Evolutionary conservation across 1,140 invertebrate species (phyloP), one percentile per base, ranked within the genome.

Genomic region (Lepidurus packardi): DNA sequence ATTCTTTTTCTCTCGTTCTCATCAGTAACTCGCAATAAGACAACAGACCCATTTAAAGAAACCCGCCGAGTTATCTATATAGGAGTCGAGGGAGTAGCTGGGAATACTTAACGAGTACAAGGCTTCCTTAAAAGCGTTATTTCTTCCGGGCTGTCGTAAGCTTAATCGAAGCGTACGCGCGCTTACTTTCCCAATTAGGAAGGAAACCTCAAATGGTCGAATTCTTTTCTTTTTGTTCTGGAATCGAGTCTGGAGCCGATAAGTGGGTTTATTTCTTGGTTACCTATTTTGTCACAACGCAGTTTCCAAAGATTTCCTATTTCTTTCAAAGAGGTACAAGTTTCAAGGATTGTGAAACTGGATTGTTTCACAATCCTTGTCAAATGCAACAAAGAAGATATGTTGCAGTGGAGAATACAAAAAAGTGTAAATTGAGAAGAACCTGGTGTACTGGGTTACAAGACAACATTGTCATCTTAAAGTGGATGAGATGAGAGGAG

Each of bases 161-260:
- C 53, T 9, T 65, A 65, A 65, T 65, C 53, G 16, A 65, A 65
- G 21, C 53, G 53, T 65, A 65, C 53, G 53, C 53, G 53, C 16
- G 53, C n/a, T 21, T 34, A 65, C 16, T 65, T 65, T 65, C 53
- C 53, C 53, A 65, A 65, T 65, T 65, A 65, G 53, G 9, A n/a
- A 21, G 53, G 13, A n/a, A 65, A 65, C 53, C 16, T 65, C 21
- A n/a, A 13, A 13, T n/a, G 53, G 53, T 9, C 16, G 16, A 13
- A 16, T 21, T 13, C 53, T 65, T 65, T 21, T 65, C 21, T 65
- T 65, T 21, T 13, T 4, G 13, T 3, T 65, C 47, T 9, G 21
- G 25, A 25, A 1, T 25, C 25, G 25, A 0, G 34, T 34, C 34
- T 34, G 34, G 34, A 34, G 34, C 34, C 34, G 34, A 34, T 34